Evolutionary conservation across 2,113 vertebrate species (phyloP).

Genomic region (Thomomys bottae): DNA sequence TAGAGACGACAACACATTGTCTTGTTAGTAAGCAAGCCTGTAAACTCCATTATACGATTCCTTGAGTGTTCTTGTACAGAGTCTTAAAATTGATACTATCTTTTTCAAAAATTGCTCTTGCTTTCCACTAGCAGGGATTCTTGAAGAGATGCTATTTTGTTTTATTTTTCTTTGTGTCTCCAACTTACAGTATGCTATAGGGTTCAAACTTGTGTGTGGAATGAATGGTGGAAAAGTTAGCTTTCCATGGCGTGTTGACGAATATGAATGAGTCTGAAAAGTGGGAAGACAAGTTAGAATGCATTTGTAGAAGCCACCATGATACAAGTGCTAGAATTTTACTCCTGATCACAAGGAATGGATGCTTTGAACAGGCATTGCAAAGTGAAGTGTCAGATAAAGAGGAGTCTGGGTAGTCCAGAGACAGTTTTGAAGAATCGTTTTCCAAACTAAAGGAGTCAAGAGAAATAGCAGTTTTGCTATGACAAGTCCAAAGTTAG

Average conservation of each 20-base stretch:
- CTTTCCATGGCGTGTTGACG: background rate
- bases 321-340: background rate
- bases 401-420: background rate
- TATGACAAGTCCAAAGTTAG: background rate
- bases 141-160: background rate
- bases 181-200: background rate
- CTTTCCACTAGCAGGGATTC: background rate
- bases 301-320: background rate
- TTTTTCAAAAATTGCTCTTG: slow-evolving; percentile 35
- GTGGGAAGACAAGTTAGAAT: background rate
- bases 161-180: slow-evolving; percentile 3
- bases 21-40: background rate
- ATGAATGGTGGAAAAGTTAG: background rate
- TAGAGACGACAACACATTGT: background rate
- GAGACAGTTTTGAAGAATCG: background rate
- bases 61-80: background rate
- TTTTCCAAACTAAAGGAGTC: background rate
- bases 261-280: background rate
- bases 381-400: background rate
- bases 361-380: background rate
- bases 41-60: background rate
- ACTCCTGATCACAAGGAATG: background rate
- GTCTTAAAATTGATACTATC: background rate
- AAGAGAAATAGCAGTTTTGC: background rate
- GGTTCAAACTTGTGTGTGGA: background rate